A percentile compares a stretch with the other conserved stretches of the same genome.
phyloP scores from a whole-genome alignment of 2,888 invertebrate genomes.

The Meiosimyza platycephala region DNA sequence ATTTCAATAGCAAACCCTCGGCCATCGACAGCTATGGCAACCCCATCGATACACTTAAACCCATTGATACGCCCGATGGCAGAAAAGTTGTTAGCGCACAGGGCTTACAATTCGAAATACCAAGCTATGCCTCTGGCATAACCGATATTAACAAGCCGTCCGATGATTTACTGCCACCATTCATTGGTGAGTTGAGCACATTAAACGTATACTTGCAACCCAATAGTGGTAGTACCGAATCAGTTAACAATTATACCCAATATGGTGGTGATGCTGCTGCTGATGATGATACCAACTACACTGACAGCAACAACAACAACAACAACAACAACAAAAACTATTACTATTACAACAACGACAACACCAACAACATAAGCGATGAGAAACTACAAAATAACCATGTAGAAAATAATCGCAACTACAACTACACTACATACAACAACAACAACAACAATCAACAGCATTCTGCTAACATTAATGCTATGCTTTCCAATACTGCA shows the following conservation, averaged over 20 bases:
- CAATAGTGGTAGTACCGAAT: slow-evolving; percentile 21
- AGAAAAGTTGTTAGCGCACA: slow-evolving; percentile 62
- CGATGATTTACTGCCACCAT: slow-evolving; percentile 65
- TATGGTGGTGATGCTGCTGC: slow-evolving; percentile 5
- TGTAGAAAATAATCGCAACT: slow-evolving; percentile 1
- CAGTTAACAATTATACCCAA: slow-evolving; percentile 17
- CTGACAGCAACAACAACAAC: slow-evolving; percentile 3
- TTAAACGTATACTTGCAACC: slow-evolving; percentile 19
- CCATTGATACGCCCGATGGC: slow-evolving; percentile 64
- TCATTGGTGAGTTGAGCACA: slow-evolving; percentile 63
- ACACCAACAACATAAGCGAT: slow-evolving; percentile 8
- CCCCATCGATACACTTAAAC: slow-evolving; percentile 60
- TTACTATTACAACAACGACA: slow-evolving; percentile 19
- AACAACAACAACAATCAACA: slow-evolving; percentile 37
- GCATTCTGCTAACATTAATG: slow-evolving; percentile 35
- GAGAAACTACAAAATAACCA: not conserved
- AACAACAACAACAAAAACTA: slow-evolving; percentile 23
- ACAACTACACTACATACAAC: slow-evolving; percentile 36
- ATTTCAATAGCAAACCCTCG: slow-evolving; percentile 38
- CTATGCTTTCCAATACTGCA: slow-evolving; percentile 2
- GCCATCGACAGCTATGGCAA: slow-evolving; percentile 66
- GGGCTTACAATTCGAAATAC: slow-evolving; percentile 66
- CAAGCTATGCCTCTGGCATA: slow-evolving; percentile 67
- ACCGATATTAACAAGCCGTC: slow-evolving; percentile 64
- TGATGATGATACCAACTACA: slow-evolving; percentile 22